Evolutionary conservation across 2,888 invertebrate species (phyloP).

Genomic region (Achlya flavicornis): DNA sequence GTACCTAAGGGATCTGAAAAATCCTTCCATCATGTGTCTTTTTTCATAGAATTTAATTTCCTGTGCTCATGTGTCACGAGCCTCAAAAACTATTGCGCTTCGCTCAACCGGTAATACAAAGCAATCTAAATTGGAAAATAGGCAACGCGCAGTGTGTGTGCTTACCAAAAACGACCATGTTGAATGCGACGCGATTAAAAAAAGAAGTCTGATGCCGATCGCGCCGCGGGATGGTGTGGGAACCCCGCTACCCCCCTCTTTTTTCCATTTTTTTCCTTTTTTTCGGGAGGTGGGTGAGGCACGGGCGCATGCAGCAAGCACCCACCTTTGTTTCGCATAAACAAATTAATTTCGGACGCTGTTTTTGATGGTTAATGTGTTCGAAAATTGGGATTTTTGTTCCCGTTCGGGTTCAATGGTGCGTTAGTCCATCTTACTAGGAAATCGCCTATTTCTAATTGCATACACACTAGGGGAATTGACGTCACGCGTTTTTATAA

Average conservation of each 20-base stretch:
- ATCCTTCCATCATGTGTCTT: slow-evolving; percentile 30
- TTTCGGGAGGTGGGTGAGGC: slow-evolving; percentile 80
- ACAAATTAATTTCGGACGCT: slow-evolving; percentile 83
- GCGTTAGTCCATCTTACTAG: neutral
- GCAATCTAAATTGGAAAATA: slow-evolving; percentile 85
- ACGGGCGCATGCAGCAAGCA: slow-evolving; percentile 81
- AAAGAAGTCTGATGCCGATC: slow-evolving; percentile 83
- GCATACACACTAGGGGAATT: neutral
- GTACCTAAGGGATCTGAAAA: neutral
- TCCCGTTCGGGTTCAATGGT: slow-evolving; percentile 16
- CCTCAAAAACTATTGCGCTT: slow-evolving; percentile 83
- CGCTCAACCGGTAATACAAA: slow-evolving; percentile 83
- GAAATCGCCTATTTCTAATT: neutral
- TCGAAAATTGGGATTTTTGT: slow-evolving; percentile 65
- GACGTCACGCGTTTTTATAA: slow-evolving; percentile 1
- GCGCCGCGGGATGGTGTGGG: slow-evolving; percentile 73
- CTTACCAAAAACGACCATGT: slow-evolving; percentile 82
- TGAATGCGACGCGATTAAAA: slow-evolving; percentile 84
- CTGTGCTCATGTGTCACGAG: slow-evolving; percentile 75
- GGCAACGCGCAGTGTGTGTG: slow-evolving; percentile 82
- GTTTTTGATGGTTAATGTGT: slow-evolving; percentile 82
- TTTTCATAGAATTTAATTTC: slow-evolving; percentile 76
- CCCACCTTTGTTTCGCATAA: slow-evolving; percentile 84
- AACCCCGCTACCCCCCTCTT: slow-evolving; percentile 60
- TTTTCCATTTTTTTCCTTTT: slow-evolving; percentile 75